Evolutionary conservation across 2,888 invertebrate genomes (phyloP).

Genomic region (Zaprionus obscuricornis): DNA sequence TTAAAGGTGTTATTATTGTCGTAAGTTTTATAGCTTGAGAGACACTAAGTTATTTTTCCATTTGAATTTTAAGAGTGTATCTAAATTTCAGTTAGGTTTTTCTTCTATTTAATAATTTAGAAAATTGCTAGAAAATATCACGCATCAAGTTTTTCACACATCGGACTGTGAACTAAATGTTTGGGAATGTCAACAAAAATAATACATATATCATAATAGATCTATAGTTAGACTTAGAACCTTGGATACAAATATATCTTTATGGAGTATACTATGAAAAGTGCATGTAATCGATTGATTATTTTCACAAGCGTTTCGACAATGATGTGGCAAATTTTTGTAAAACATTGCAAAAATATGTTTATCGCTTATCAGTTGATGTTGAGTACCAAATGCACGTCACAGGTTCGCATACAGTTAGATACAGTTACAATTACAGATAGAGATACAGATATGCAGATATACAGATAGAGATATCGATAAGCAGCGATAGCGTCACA

Average conservation of each 20-base stretch:
- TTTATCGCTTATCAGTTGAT: conserved; percentile 49
- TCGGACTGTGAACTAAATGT: background rate
- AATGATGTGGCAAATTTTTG: conserved; percentile 6
- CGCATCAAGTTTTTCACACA: conserved; percentile 13
- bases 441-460: conserved; percentile 15
- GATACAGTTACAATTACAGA: conserved; percentile 5
- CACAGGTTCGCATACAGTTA: conserved; percentile 24
- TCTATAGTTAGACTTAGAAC: no score
- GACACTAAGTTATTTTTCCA: background rate
- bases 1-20: no score
- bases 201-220: no score
- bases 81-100: background rate
- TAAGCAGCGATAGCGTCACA: conserved; percentile 68
- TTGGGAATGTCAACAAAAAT: no score
- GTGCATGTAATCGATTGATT: no score
- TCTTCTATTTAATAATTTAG: conserved; percentile 1
- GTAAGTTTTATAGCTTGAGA: background rate
- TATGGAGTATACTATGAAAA: no score
- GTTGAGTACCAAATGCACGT: conserved; percentile 29
- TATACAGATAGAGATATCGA: conserved; percentile 38
- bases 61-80: conserved; percentile 1
- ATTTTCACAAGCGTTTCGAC: background rate
- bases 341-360: conserved; percentile 18
- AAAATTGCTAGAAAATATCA: conserved; percentile 51
- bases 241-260: no score